Evolutionary conservation across 2,113 vertebrate species (phyloP).

Genomic region (Apaloderma vittatum): DNA sequence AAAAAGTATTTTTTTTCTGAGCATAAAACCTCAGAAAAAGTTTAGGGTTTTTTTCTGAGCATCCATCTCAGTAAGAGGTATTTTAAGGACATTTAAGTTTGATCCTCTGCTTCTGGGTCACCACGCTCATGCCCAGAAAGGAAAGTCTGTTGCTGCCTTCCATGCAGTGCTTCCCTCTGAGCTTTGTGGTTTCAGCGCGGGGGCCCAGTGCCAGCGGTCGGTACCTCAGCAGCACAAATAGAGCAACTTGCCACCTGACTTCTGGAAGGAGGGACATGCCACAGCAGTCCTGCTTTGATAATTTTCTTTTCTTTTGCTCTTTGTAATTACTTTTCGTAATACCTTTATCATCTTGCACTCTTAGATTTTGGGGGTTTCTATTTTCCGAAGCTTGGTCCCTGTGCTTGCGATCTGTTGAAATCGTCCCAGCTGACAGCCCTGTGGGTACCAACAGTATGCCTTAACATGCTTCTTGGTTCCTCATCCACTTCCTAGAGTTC

Average conservation of each 20-base stretch:
- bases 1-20: background rate
- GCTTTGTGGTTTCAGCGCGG: conserved; percentile 17
- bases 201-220: conserved; percentile 19
- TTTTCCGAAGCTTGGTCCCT: background rate
- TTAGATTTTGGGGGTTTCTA: background rate
- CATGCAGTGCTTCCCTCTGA: conserved; percentile 30
- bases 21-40: background rate
- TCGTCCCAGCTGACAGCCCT: conserved; percentile 11
- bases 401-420: background rate
- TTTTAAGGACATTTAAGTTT: conserved; percentile 56
- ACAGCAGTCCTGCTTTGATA: background rate
- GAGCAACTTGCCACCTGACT: background rate
- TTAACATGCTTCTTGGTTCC: background rate
- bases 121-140: background rate
- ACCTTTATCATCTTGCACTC: background rate
- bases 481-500: background rate
- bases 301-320: background rate
- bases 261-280: background rate
- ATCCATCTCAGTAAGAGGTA: background rate
- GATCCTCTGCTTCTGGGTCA: conserved; percentile 52
- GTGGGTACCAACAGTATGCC: background rate
- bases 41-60: background rate
- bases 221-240: background rate
- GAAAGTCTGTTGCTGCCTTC: conserved; percentile 27
- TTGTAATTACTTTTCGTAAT: background rate